Evolutionary conservation across 2,797 vertebrate genomes (phyloP).

Genomic region (Gobio occitaniae): DNA sequence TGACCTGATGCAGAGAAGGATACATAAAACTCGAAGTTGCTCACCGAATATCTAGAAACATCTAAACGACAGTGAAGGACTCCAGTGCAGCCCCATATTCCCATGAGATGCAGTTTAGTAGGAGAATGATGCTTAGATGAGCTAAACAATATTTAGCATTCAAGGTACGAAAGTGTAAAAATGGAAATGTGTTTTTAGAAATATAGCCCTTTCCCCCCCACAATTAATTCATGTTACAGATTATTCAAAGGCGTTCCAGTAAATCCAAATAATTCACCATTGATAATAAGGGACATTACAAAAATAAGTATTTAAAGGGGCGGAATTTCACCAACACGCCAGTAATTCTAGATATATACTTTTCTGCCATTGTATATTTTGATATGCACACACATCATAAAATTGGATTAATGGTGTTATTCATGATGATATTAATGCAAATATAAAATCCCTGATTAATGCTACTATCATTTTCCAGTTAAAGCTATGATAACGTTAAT

Average conservation of each 20-base stretch:
- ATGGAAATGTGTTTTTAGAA: not conserved
- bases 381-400: constrained; percentile 12
- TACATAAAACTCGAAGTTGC: not conserved
- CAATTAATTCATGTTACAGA: not conserved
- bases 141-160: not conserved
- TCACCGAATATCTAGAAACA: not conserved
- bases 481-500: constrained; percentile 46
- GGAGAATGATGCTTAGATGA: not conserved
- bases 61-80: constrained; percentile 6
- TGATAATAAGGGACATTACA: not conserved
- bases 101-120: constrained; percentile 22
- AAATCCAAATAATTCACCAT: not conserved
- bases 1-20: constrained; percentile 22
- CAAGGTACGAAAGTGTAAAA: not conserved
- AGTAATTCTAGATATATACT: not conserved
- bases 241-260: constrained; percentile 56
- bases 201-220: not conserved
- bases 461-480: constrained; percentile 65
- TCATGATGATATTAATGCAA: constrained; percentile 26
- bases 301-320: constrained; percentile 14
- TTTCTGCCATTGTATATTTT: not conserved
- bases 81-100: constrained; percentile 25
- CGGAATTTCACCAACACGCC: not conserved
- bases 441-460: constrained; percentile 66
- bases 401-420: constrained; percentile 28